phyloP scores from a whole-genome alignment of 1,140 invertebrate species.

The Heliconius himera region DNA sequence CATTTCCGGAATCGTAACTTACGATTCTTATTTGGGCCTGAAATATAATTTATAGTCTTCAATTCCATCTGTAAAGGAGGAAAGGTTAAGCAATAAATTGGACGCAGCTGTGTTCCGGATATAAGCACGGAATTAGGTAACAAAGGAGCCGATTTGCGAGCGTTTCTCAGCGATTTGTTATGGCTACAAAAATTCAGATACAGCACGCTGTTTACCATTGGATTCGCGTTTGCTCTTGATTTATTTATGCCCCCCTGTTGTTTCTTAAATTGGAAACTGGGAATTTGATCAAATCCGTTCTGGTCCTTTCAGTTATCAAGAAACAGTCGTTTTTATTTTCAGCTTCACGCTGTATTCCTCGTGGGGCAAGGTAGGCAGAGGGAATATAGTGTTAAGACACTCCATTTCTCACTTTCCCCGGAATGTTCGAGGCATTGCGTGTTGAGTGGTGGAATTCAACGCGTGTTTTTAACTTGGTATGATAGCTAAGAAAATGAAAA shows the following conservation, averaged over 20 bases:
- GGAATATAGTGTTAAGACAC: no score
- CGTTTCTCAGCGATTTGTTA: conserved; percentile 55
- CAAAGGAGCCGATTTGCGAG: conserved; percentile 72
- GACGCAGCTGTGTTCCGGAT: conserved; percentile 74
- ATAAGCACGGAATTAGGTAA: conserved; percentile 77
- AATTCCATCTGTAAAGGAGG: conserved; percentile 75
- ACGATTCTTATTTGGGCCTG: conserved; percentile 75
- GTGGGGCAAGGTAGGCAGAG: no score
- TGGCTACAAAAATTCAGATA: conserved; percentile 53
- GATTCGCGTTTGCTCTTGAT: conserved; percentile 35
- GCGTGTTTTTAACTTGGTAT: no score
- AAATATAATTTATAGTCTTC: conserved; percentile 80
- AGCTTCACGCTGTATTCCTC: no score
- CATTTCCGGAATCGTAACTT: conserved; percentile 72
- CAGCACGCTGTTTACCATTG: conserved; percentile 45
- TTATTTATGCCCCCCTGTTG: conserved; percentile 27
- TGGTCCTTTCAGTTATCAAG: background rate
- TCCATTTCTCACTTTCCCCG: no score
- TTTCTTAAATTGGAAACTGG: conserved; percentile 22
- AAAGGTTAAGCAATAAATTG: conserved; percentile 81
- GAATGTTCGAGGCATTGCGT: no score
- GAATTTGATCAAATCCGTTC: background rate
- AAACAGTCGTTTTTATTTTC: no score
- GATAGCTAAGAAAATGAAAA: no score
- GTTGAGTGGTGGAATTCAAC: no score